These are phyloP conservation scores for Panagrolaimus sp. DNA, from an alignment of 1,140 invertebrate genomes.

Conservation along the genomic window DNA sequence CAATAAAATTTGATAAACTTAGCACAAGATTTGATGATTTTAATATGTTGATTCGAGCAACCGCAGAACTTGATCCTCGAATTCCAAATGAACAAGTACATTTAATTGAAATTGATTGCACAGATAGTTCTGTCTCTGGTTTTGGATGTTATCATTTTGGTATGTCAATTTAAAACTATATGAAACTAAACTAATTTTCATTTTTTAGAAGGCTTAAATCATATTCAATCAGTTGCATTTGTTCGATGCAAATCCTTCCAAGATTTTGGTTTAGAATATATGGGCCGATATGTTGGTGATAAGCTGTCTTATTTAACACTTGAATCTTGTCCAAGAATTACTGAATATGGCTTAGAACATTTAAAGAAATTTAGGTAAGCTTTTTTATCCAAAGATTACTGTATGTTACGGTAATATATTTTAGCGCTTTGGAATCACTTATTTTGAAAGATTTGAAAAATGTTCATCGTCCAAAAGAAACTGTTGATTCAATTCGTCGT, in stretches of 20 bases:
- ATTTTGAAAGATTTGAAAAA: constrained; percentile 33
- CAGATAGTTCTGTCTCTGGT: constrained; percentile 38
- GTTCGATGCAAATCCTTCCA: constrained; percentile 43
- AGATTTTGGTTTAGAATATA: constrained; percentile 41
- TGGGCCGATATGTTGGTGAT: constrained; percentile 43
- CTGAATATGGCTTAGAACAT: constrained; percentile 47
- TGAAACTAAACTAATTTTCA: neutral
- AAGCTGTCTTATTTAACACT: constrained; percentile 31
- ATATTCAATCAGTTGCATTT: constrained; percentile 20
- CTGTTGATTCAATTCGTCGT: constrained; percentile 25
- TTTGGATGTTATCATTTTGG: constrained; percentile 49
- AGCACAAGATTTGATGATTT: constrained; percentile 42
- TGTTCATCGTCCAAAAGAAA: constrained; percentile 42
- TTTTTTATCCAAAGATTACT: neutral
- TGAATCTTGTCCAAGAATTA: constrained; percentile 43
- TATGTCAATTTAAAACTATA: constrained; percentile 3
- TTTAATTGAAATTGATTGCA: constrained; percentile 38
- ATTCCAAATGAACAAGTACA: constrained; percentile 31
- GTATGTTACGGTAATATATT: neutral
- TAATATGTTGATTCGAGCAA: constrained; percentile 40
- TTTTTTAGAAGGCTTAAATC: constrained; percentile 25
- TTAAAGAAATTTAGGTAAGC: constrained; percentile 37
- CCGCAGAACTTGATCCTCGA: constrained; percentile 47
- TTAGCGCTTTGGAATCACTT: constrained; percentile 35
- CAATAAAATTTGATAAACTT: constrained; percentile 41